Percentiles rank a stretch among this genome's conserved stretches.
These are phyloP conservation scores for Palythoa caribaeorum DNA, from an alignment of 92 coral and sea anemone genomes.

Conservation along the genomic window DNA sequence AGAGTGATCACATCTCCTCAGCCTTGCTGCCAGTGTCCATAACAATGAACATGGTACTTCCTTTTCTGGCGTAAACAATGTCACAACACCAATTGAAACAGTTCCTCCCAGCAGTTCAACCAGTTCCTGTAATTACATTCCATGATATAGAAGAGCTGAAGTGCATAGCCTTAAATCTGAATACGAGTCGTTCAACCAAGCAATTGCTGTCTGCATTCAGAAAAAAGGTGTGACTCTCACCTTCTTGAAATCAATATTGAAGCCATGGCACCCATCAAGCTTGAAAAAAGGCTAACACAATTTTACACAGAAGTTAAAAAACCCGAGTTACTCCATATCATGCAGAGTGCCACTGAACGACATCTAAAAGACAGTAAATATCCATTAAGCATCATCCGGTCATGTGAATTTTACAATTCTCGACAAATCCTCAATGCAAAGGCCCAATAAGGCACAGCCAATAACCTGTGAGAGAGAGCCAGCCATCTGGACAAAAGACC, in stretches of 20 bases:
- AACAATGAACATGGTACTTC: neutral
- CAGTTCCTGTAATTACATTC: neutral
- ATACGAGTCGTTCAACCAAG: conserved; percentile 48
- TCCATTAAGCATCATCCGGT: conserved; percentile 34
- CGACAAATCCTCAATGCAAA: conserved; percentile 30
- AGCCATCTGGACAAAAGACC: neutral
- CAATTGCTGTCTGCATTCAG: conserved; percentile 54
- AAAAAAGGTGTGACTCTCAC: conserved; percentile 37
- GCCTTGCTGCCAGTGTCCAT: neutral
- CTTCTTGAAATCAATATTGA: conserved; percentile 37
- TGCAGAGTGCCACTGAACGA: conserved; percentile 58
- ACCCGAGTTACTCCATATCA: conserved; percentile 59
- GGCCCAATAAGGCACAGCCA: conserved; percentile 1
- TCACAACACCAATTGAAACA: neutral
- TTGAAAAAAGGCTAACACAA: conserved; percentile 50
- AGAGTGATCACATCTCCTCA: too few relatives aligned
- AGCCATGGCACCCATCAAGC: conserved; percentile 49
- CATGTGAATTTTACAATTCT: conserved; percentile 50
- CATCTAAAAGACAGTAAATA: conserved; percentile 54
- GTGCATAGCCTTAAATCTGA: conserved; percentile 35
- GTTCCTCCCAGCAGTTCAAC: neutral
- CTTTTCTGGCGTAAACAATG: neutral
- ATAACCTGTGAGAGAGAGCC: conserved; percentile 4
- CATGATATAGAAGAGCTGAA: neutral
- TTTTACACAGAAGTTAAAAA: conserved; percentile 60